These are phyloP conservation scores for Xiphorhynchus erythropygius DNA, from an alignment of 2,797 vertebrate genomes.

Conservation along the genomic window DNA sequence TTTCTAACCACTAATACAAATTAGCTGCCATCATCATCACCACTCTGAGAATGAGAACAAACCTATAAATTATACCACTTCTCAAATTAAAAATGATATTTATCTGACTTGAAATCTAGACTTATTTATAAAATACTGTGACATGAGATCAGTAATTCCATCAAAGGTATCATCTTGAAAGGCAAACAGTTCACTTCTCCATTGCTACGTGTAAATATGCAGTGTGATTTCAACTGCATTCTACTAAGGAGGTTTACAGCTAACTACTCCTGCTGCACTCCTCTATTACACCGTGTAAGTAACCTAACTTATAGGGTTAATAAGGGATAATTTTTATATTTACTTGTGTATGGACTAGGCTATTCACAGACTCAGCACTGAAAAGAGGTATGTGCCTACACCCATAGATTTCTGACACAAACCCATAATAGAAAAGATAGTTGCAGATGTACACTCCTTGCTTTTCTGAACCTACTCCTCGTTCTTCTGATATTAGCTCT, in stretches of 20 bases:
- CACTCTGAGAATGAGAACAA: neutral
- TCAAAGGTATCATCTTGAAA: neutral
- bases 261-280: neutral
- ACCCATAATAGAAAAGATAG: neutral
- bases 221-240: neutral
- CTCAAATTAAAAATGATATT: neutral
- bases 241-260: neutral
- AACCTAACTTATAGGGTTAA: accelerated
- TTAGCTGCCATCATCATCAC: neutral
- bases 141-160: neutral
- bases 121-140: neutral
- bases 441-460: neutral
- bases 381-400: neutral
- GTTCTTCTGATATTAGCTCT: neutral
- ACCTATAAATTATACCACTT: neutral
- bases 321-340: neutral
- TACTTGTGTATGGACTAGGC: neutral
- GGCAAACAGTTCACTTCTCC: neutral
- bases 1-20: neutral
- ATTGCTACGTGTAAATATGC: neutral
- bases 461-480: neutral
- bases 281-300: neutral
- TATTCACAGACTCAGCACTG: neutral
- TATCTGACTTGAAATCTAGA: neutral
- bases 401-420: neutral